Base-by-base conservation (phyloP, 2,113 vertebrate species). In the crab-eating macaque (Macaca fascicularis) region DNA sequence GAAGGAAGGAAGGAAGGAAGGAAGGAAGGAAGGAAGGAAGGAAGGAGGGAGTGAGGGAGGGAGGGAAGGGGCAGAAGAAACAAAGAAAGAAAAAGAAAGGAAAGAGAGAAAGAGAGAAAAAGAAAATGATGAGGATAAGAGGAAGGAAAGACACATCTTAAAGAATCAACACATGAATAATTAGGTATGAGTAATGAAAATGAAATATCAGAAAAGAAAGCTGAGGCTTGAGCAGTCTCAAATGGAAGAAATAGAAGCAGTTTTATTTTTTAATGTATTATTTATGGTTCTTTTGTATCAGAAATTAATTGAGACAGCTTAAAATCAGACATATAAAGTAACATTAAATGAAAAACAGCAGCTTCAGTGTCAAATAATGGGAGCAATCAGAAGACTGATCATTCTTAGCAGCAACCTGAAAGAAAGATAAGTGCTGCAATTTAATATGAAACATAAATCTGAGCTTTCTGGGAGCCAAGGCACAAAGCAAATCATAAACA, bases 241-340 rank as follows among this genome's bases (percentile, higher is more conserved):
- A 93, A 45, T 87, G 48, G 38, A 87, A 82, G 17, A 70, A 76
- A 80, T 57, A 85, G 52, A 96, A 74, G 32, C 3, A 38, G 14
- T 74, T 80, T 94, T 70, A 52, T 84, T 87, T 96, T 91, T 72
- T 82, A 72, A 55, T 81, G 5, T 35, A 57, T 64, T 90, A 83
- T 69, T 89, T 96, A 32, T 52, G 11, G 19, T 52, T 8, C 22
- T 91, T 95, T 87, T 69, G 70, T 80, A 20, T 80, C 43, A 95
- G 95, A 95, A 70, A 32, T 90, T 85, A 96, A 69, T 75, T 78
- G 69, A 94, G 48, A 52, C 22, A 95, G 8, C 17, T 94, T 96
- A 88, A 95, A 93, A 90, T 89, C 48, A 93, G 59, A 82, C 78
- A 92, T 57, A 70, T 48, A 76, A 96, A 88, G 78, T 27, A 80